These are phyloP conservation scores for Tolypeutes matacus DNA, from an alignment of 2,797 vertebrate genomes.

Conservation along the genomic window DNA sequence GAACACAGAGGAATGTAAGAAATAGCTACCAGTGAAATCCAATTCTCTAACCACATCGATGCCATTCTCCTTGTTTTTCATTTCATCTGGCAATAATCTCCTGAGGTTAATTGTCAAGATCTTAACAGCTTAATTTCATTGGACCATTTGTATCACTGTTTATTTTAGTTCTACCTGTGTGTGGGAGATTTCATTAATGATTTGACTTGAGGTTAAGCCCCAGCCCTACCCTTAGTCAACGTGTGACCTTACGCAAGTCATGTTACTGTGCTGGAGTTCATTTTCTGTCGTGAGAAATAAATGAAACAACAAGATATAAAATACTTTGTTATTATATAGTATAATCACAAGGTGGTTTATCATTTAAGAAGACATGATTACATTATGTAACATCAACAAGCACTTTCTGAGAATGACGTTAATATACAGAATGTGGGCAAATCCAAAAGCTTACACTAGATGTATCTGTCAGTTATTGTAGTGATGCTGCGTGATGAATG, in stretches of 20 bases:
- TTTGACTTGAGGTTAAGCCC: background rate
- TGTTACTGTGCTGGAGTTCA: background rate
- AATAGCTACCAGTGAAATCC: background rate
- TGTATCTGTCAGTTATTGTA: background rate
- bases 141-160: background rate
- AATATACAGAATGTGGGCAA: background rate
- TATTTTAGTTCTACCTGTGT: background rate
- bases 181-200: background rate
- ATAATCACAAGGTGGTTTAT: background rate
- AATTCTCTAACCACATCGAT: background rate
- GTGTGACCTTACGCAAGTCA: background rate
- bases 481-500: background rate
- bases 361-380: background rate
- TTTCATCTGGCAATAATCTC: background rate
- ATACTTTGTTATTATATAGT: background rate
- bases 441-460: background rate
- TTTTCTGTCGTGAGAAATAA: constrained; percentile 22
- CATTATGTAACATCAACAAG: background rate
- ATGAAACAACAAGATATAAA: background rate
- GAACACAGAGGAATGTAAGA: constrained; percentile 13
- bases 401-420: background rate
- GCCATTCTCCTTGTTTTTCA: background rate
- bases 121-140: background rate
- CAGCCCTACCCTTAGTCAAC: background rate
- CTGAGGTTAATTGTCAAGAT: background rate